A percentile compares a stretch with the other conserved stretches of the same genome.
Conservation (phyloP, 2,113 vertebrate genomes). For the Xyliphius kryptos region DNA sequence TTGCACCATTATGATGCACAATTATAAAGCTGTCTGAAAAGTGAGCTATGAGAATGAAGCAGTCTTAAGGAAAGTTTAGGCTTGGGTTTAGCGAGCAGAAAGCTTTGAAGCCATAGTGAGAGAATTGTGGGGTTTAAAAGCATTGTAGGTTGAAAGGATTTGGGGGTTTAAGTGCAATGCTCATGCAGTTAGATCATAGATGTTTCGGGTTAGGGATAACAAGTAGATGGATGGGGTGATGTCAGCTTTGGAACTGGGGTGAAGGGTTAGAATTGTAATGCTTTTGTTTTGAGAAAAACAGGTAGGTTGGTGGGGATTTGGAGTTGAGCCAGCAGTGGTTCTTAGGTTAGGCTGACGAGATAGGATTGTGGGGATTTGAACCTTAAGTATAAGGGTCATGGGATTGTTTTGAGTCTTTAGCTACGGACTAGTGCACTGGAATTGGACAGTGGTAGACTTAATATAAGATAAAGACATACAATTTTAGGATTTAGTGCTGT, state of each 20-base stretch:
- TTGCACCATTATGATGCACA: too few relatives aligned
- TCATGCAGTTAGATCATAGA: too few relatives aligned
- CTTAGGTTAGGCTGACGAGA: not conserved
- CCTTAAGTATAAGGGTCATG: not conserved
- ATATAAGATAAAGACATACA: too few relatives aligned
- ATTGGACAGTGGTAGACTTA: too few relatives aligned
- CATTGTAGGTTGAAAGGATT: not conserved
- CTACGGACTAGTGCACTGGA: not conserved
- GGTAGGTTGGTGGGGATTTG: not conserved
- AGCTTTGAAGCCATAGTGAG: not conserved
- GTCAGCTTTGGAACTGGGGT: not conserved
- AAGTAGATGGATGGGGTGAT: not conserved
- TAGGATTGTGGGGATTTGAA: not conserved
- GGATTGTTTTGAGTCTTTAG: not conserved
- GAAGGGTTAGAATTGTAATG: not conserved
- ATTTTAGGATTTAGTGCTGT: not conserved
- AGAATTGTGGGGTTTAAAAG: not conserved
- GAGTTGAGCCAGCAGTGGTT: not conserved
- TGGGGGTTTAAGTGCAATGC: not conserved
- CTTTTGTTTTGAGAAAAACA: not conserved
- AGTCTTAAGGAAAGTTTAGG: not conserved
- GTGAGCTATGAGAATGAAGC: conserved; percentile 1
- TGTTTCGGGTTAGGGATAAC: not conserved
- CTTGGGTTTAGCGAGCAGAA: not conserved
- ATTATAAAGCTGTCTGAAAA: too few relatives aligned